A percentile compares a stretch with the other conserved stretches of the same genome.
Evolutionary conservation across 2,888 invertebrate genomes (phyloP).

Genomic region (Drosophila eohydei): DNA sequence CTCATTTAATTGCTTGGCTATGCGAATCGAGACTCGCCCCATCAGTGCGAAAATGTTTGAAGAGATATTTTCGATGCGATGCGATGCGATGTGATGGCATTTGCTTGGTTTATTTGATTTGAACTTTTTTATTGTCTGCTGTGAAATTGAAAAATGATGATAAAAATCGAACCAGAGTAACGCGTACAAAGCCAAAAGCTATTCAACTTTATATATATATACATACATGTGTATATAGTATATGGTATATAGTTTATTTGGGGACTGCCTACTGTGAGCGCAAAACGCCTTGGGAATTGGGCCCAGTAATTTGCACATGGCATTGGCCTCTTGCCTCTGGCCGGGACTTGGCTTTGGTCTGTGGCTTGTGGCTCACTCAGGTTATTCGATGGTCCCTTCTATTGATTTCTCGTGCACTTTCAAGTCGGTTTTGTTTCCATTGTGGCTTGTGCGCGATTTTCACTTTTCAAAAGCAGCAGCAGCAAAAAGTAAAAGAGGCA

Average conservation of each 20-base stretch:
- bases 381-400: conserved; percentile 57
- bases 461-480: conserved; percentile 68
- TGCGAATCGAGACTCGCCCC: conserved; percentile 32
- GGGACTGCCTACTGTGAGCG: conserved; percentile 76
- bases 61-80: conserved; percentile 20
- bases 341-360: conserved; percentile 29
- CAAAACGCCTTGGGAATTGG: conserved; percentile 45
- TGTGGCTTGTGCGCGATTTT: conserved; percentile 69
- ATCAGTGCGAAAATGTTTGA: conserved; percentile 41
- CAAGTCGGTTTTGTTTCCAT: conserved; percentile 54
- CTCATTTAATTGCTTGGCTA: conserved; percentile 63
- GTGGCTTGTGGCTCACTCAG: conserved; percentile 20
- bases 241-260: conserved; percentile 21
- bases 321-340: conserved; percentile 42
- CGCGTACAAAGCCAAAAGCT: conserved; percentile 56
- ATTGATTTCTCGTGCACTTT: conserved; percentile 73
- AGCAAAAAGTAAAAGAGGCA: conserved; percentile 16
- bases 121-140: conserved; percentile 75
- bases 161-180: conserved; percentile 72
- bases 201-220: background rate
- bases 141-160: conserved; percentile 83
- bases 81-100: conserved; percentile 21
- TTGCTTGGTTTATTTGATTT: conserved; percentile 47
- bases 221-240: conserved; percentile 2
- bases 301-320: conserved; percentile 60